Evolutionary conservation across 92 coral and sea anemone species (phyloP), one percentile per base, ranked within the genome.

Genomic region (Anthopleura xanthogrammica): DNA sequence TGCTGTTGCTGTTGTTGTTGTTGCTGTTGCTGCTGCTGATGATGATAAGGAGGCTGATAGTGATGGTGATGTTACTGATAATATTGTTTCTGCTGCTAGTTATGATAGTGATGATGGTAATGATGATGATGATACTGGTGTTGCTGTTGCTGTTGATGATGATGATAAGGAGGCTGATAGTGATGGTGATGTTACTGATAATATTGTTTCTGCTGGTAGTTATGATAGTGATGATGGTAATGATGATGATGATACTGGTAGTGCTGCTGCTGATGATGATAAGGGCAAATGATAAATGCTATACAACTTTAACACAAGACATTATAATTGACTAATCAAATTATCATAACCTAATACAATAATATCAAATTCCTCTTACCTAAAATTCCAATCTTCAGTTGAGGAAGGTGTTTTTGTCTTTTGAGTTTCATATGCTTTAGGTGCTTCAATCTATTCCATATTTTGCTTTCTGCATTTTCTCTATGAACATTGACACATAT

Each of bases 381-480:
- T 60, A 79, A 56, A 79, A 79, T 65, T 56, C 82, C 82, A 56
- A 79, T 58, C 52, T 79, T 79, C 40, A 79, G 29, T 40, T 79
- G 72, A 22, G 82, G 82, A 12, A 79, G 52, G 60, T 62, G 16
- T 60, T 56, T 79, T 60, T 14, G 64, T 29, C 82, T 79, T 60
- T 79, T 79, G 3, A 58, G 3, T 60, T 42, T 56, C 14, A 58
- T 17, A 29, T 58, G 70, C 39, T 79, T 79, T 55, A 79, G 82
- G 52, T 79, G 72, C 55, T 79, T 79, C 2, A 79, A 60, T 60
- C 82, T 79, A 42, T 79, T 79, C 82, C 82, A 79, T 56, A 39
- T 55, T 66, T 20, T 70, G 41, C 19, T 70, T 55, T 65, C 81
- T 71, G 75, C 84, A 87, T 52, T 81, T 78, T 83, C 84, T 71